Evolutionary conservation across 2,113 vertebrate species (phyloP).

Genomic region (Procavia capensis): DNA sequence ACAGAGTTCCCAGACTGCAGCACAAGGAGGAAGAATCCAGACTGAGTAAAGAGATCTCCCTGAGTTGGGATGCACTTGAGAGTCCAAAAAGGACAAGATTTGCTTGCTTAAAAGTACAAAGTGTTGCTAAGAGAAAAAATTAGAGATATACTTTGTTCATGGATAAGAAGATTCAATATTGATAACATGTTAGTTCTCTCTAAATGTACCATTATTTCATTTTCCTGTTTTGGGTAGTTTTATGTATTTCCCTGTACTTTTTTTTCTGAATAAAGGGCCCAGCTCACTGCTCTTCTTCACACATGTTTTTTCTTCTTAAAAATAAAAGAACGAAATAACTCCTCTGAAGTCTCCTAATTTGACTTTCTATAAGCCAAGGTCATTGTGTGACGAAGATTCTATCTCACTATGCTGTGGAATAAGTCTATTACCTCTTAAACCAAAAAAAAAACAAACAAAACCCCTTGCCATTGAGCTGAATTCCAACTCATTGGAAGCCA

Average conservation of each 20-base stretch:
- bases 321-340: neutral
- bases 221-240: too few species aligned
- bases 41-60: neutral
- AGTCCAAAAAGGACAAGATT: fast-evolving
- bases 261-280: neutral
- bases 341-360: neutral
- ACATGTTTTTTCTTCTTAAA: neutral
- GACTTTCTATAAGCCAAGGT: neutral
- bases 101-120: neutral
- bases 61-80: neutral
- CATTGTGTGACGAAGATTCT: neutral
- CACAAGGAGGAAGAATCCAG: neutral
- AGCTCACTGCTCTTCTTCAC: neutral
- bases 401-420: neutral
- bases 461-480: too few species aligned
- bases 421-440: neutral
- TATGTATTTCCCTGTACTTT: neutral
- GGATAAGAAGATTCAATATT: neutral
- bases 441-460: too few species aligned
- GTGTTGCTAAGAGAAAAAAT: neutral
- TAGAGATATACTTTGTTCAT: neutral
- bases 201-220: neutral
- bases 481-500: too few species aligned
- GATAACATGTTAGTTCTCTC: neutral
- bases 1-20: neutral